Evolutionary conservation across 2,797 vertebrate genomes (phyloP).

Genomic region (Mergus octosetaceus): DNA sequence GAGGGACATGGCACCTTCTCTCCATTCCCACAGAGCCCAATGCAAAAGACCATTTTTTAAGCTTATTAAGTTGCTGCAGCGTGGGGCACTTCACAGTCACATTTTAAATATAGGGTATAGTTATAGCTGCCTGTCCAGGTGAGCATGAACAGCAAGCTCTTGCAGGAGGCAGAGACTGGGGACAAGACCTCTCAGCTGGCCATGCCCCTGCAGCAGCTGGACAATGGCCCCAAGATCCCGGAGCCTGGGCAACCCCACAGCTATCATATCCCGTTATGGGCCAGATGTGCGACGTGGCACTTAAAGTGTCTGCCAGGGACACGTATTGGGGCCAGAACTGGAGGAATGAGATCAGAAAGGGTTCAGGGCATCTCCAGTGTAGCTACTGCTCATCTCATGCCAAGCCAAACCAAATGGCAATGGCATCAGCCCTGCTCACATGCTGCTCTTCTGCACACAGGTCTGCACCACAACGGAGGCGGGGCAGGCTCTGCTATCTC

Average conservation of each 20-base stretch:
- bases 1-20: not conserved
- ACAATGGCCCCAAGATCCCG: not conserved
- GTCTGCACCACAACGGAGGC: rapidly evolving
- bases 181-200: not conserved
- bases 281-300: not conserved
- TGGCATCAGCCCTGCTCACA: not conserved
- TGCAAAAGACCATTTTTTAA: not conserved
- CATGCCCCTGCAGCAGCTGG: not conserved
- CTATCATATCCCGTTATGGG: too few species aligned
- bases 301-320: not conserved
- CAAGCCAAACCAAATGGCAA: not conserved
- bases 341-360: not conserved
- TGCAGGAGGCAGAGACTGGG: not conserved
- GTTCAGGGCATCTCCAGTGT: not conserved
- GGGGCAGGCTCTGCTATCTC: rapidly evolving
- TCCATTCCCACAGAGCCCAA: rapidly evolving
- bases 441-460: rapidly evolving
- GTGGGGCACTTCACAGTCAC: not conserved
- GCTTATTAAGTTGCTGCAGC: not conserved
- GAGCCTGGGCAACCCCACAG: not conserved
- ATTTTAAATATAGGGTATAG: not conserved
- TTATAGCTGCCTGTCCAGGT: not conserved
- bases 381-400: not conserved
- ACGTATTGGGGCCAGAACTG: not conserved
- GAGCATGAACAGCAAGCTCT: not conserved